Conservation (phyloP, 35 echinoderm and acorn worm genomes). For the Ophiothrix spiculata region DNA sequence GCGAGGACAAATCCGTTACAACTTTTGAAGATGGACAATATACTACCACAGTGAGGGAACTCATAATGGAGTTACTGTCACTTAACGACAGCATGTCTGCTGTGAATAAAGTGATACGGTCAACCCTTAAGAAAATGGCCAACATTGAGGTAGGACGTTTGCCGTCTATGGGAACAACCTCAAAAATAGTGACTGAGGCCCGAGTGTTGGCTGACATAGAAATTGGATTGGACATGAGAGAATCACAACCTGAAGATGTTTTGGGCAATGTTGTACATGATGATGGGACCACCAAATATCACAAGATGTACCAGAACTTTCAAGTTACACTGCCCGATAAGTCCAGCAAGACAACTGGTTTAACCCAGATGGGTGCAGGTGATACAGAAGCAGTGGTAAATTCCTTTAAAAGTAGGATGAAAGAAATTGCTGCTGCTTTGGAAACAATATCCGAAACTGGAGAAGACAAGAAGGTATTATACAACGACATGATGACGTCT, state of each 20-base stretch:
- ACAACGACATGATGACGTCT: slow-evolving; percentile 28
- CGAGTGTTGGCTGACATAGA: slow-evolving; percentile 40
- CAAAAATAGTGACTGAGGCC: slow-evolving; percentile 22
- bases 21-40: not conserved
- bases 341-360: slow-evolving; percentile 2
- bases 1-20: not conserved
- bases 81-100: slow-evolving; percentile 38
- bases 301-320: slow-evolving; percentile 56
- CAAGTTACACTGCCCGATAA: slow-evolving; percentile 60
- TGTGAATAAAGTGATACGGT: slow-evolving; percentile 25
- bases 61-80: slow-evolving; percentile 40
- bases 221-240: slow-evolving; percentile 28
- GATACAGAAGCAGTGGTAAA: slow-evolving; percentile 29
- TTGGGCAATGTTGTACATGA: slow-evolving; percentile 46
- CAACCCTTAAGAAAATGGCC: slow-evolving; percentile 33
- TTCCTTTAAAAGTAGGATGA: slow-evolving; percentile 1
- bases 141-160: slow-evolving; percentile 23
- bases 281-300: slow-evolving; percentile 63
- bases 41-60: slow-evolving; percentile 17
- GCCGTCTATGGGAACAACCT: slow-evolving; percentile 12
- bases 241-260: slow-evolving; percentile 2
- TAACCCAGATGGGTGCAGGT: not conserved
- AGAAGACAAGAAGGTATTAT: not conserved
- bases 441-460: not conserved
- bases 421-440: slow-evolving; percentile 25